phyloP scores from a whole-genome alignment of 2,113 vertebrate species.

The Hippocampus abdominalis region DNA sequence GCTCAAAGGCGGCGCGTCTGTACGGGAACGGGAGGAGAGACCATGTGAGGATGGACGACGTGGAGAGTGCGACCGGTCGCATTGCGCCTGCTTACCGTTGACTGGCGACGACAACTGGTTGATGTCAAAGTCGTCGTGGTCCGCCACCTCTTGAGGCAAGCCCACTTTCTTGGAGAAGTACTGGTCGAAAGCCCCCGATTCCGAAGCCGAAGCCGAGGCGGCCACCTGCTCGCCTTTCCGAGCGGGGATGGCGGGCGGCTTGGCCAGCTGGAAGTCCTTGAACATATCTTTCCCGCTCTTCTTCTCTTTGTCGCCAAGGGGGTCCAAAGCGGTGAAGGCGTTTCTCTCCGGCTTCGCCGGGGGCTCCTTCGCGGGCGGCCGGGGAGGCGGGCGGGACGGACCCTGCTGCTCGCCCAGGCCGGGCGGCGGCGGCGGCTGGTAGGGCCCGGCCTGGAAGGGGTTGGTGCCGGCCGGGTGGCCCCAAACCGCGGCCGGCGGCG shows the following conservation, averaged over 20 bases:
- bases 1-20: conserved; percentile 62
- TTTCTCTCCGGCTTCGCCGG: conserved; percentile 76
- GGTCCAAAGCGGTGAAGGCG: conserved; percentile 88
- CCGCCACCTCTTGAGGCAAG: conserved; percentile 71
- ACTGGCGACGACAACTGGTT: conserved; percentile 66
- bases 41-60: not conserved
- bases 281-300: conserved; percentile 93
- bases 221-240: conserved; percentile 75
- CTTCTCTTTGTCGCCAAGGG: conserved; percentile 86
- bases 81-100: conserved; percentile 56
- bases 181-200: conserved; percentile 68
- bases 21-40: conserved; percentile 10
- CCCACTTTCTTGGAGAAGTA: conserved; percentile 80
- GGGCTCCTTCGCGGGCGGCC: conserved; percentile 71
- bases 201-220: conserved; percentile 41
- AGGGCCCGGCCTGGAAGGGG: conserved; percentile 78
- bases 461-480: conserved; percentile 66
- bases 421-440: no score
- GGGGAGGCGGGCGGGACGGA: conserved; percentile 81
- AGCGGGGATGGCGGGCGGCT: conserved; percentile 82
- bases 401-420: conserved; percentile 54
- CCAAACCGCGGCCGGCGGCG: conserved; percentile 66
- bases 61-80: not conserved
- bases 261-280: conserved; percentile 89
- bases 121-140: conserved; percentile 75